Conservation (phyloP, 1,140 invertebrate genomes). For the Lordiphosa collinella region DNA sequence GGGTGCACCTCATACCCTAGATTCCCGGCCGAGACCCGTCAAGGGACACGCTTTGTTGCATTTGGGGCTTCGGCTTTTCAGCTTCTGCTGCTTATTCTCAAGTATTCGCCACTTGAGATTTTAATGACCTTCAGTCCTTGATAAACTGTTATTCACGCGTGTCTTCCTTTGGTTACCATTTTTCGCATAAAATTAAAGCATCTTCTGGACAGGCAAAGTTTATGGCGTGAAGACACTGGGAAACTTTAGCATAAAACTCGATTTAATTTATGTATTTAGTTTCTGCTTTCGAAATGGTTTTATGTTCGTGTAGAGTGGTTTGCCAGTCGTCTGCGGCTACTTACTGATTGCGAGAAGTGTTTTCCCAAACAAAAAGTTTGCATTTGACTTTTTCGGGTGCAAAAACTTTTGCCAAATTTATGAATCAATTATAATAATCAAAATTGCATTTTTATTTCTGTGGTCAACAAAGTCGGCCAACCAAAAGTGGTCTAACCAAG, state of each 20-base stretch:
- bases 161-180: slow-evolving; percentile 26
- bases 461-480: not conserved
- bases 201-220: slow-evolving; percentile 45
- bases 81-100: slow-evolving; percentile 41
- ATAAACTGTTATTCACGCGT: slow-evolving; percentile 64
- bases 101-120: slow-evolving; percentile 55
- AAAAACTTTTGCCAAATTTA: slow-evolving; percentile 27
- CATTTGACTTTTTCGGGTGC: slow-evolving; percentile 25
- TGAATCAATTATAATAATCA: slow-evolving; percentile 46
- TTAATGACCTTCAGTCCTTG: slow-evolving; percentile 63
- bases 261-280: slow-evolving; percentile 73
- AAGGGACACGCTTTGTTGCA: slow-evolving; percentile 51
- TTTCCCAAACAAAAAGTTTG: slow-evolving; percentile 24
- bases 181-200: slow-evolving; percentile 56
- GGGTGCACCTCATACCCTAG: slow-evolving; percentile 36
- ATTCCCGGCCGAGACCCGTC: not conserved
- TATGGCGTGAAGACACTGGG: slow-evolving; percentile 35
- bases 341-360: slow-evolving; percentile 37
- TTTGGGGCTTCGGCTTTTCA: slow-evolving; percentile 36
- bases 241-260: slow-evolving; percentile 46
- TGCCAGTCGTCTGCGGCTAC: slow-evolving; percentile 27
- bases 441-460: not conserved
- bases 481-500: no score
- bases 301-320: slow-evolving; percentile 56
- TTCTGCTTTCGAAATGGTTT: slow-evolving; percentile 52